phyloP scores from a whole-genome alignment of 2,797 vertebrate species.

The Anguilla obscura region DNA sequence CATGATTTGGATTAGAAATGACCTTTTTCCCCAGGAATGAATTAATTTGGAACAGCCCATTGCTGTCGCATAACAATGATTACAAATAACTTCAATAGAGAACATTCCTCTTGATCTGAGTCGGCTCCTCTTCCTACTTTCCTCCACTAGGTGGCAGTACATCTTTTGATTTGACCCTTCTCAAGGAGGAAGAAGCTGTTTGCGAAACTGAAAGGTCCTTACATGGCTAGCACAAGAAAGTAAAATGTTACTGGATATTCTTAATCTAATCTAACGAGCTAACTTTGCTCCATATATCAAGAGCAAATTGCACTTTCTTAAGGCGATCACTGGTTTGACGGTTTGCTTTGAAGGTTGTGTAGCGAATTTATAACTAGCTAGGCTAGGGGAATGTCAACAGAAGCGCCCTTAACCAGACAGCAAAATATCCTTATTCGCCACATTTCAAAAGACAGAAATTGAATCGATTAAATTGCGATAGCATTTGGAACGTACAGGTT shows the following conservation, averaged over 20 bases:
- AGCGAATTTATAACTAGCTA: background rate
- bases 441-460: background rate
- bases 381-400: background rate
- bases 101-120: too few relatives aligned
- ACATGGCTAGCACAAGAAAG: background rate
- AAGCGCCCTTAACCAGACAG: background rate
- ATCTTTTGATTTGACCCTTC: too few relatives aligned
- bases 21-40: too few relatives aligned
- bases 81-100: too few relatives aligned
- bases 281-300: background rate
- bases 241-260: background rate
- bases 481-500: background rate
- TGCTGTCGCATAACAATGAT: too few relatives aligned
- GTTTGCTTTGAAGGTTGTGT: background rate
- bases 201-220: background rate
- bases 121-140: background rate
- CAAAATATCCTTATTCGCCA: background rate
- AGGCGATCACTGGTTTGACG: background rate
- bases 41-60: too few relatives aligned
- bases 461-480: background rate
- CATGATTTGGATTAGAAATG: too few relatives aligned
- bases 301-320: background rate
- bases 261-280: background rate
- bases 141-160: background rate
- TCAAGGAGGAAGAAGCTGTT: background rate